A percentile compares a stretch with the other conserved stretches of the same genome.
Evolutionary conservation across 2,113 vertebrate genomes (phyloP).

Genomic region (Petaurus breviceps): DNA sequence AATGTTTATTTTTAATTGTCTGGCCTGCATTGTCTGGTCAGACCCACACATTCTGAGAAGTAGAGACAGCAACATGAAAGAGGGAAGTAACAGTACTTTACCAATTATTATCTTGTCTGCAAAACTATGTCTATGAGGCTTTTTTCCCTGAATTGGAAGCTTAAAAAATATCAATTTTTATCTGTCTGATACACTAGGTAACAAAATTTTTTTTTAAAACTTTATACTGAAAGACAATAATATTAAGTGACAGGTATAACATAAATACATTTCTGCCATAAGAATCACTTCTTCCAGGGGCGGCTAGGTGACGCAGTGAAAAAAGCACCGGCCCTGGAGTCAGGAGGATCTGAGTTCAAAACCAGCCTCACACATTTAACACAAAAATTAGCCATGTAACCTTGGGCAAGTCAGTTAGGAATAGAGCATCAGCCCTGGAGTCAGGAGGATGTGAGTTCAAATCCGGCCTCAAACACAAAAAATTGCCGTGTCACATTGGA

Average conservation of each 20-base stretch:
- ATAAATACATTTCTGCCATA: neutral
- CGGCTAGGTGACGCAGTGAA: no score
- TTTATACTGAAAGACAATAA: slow-evolving; percentile 12
- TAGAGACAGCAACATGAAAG: neutral
- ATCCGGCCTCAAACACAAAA: no score
- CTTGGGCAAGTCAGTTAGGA: no score
- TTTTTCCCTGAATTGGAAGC: neutral
- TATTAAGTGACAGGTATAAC: neutral
- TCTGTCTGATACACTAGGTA: neutral
- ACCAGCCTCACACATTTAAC: no score
- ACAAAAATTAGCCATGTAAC: no score
- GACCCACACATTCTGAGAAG: neutral
- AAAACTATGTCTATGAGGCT: neutral
- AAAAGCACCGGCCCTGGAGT: no score
- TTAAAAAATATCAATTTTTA: neutral
- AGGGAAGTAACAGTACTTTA: neutral
- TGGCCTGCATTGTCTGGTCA: neutral
- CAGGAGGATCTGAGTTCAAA: no score
- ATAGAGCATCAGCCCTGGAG: no score
- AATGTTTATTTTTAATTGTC: neutral
- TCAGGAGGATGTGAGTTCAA: no score
- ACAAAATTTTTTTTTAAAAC: neutral
- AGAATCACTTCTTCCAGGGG: neutral
- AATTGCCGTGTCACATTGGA: no score
- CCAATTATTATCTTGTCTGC: neutral